Evolutionary conservation across 1,140 invertebrate genomes (phyloP).

Genomic region (Berghia stephanieae): DNA sequence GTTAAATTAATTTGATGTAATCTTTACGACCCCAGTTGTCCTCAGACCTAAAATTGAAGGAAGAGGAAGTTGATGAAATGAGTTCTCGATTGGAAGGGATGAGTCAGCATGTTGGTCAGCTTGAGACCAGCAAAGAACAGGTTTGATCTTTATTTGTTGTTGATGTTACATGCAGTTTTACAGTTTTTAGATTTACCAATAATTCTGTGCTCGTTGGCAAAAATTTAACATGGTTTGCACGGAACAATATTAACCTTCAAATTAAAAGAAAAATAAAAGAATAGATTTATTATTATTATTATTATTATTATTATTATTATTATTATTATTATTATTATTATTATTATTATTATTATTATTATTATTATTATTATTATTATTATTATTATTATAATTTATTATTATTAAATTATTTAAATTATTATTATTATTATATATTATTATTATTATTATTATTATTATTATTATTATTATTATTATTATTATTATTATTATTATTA

Average conservation of each 20-base stretch:
- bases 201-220: too few relatives aligned
- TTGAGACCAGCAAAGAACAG: conserved; percentile 60
- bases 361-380: background rate
- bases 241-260: background rate
- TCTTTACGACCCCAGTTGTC: too few relatives aligned
- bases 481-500: background rate
- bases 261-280: background rate
- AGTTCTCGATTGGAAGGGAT: conserved; percentile 42
- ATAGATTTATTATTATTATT: too few relatives aligned
- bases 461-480: background rate
- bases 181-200: too few relatives aligned
- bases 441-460: too few relatives aligned
- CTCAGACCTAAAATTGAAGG: conserved; percentile 40
- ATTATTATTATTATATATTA: too few relatives aligned
- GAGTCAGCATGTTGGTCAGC: conserved; percentile 47
- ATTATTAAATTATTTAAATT: background rate
- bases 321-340: background rate
- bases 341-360: background rate
- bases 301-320: background rate
- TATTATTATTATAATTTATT: background rate
- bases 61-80: conserved; percentile 31
- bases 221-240: too few relatives aligned
- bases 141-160: conserved; percentile 32
- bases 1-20: too few relatives aligned
- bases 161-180: conserved; percentile 19